Base-by-base conservation (phyloP, 2,888 invertebrate species). In the Eumacrocentrus americanus region DNA sequence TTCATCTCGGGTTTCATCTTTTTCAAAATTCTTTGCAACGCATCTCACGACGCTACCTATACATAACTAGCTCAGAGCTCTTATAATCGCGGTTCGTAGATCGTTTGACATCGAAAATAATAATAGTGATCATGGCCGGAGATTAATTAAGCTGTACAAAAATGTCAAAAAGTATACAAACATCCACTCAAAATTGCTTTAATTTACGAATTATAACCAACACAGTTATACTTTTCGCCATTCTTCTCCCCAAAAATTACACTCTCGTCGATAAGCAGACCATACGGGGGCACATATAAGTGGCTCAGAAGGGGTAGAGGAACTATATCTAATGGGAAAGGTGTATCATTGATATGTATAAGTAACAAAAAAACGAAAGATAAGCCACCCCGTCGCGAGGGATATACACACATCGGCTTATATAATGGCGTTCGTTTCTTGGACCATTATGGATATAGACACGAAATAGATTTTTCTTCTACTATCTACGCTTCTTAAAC, bases 1-100 rank as follows among this genome's bases (percentile, higher is more conserved):
- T 50, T 18, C 58, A 51, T 58, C 51, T 58, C 46, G 7, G 42
- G 51, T 58, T 58, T 58, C 58, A 22, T 23, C 23, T 44, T 58
- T 47, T 51, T 57, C 25, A n/a, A 48, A 29, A 25, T 40, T 51
- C 34, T 7, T 11, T 7, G 34, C 34, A 18, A 44, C 44, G 38
- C n/a, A 47, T 47, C 16, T 12, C 23, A 20, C n/a, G 46, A 47
- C 25, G 46, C 46, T 47, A n/a, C 46, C 46, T 35, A 29, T 29
- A 22, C 29, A 6, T 9, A 4, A 29, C 29, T 29, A 9, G 12
- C 50, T 35, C 14, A n/a, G 14, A 16, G 29, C 16, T 14, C 47
- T 47, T 6, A 7, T 47, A 47, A 29, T 22, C 25, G n/a, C 22
- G 2, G 9, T 47, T 16, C n/a, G 23, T 12, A 16, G 42, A 7